Percentiles rank a stretch among this genome's conserved stretches.
Evolutionary conservation across 2,797 vertebrate species (phyloP).

Genomic region (Sebastes jordani): DNA sequence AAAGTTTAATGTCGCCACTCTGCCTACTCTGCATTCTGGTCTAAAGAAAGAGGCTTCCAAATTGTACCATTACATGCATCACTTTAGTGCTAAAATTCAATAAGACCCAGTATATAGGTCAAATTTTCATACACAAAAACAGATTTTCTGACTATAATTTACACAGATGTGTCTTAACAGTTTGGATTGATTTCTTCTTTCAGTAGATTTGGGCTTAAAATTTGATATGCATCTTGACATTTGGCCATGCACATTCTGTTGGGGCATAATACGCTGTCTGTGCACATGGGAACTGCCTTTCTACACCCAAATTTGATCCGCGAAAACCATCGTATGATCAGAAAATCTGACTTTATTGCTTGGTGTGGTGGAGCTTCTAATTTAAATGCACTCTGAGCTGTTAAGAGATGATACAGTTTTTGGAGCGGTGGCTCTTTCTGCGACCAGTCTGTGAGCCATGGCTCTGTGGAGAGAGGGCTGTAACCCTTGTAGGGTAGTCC

Average conservation of each 20-base stretch:
- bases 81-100: constrained; percentile 56
- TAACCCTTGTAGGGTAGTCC: constrained; percentile 87
- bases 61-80: constrained; percentile 20
- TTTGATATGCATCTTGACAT: constrained; percentile 50
- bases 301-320: constrained; percentile 15
- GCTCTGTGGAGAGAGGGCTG: constrained; percentile 83
- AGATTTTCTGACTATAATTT: constrained; percentile 8
- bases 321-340: constrained; percentile 19
- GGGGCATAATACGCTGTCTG: background rate
- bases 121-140: constrained; percentile 19
- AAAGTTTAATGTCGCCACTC: constrained; percentile 1
- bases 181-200: constrained; percentile 10
- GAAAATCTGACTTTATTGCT: constrained; percentile 40
- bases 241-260: background rate
- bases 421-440: constrained; percentile 92
- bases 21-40: constrained; percentile 20
- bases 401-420: constrained; percentile 98
- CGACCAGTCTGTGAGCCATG: constrained; percentile 89
- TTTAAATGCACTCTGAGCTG: constrained; percentile 19
- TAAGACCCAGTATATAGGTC: constrained; percentile 24
- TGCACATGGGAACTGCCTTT: constrained; percentile 7
- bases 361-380: constrained; percentile 27
- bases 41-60: constrained; percentile 19
- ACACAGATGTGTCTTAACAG: background rate
- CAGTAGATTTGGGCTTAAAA: constrained; percentile 15